A percentile compares a stretch with the other conserved stretches of the same genome.
Conservation (phyloP, 92 coral and sea anemone genomes). For the Galaxea fascicularis region DNA sequence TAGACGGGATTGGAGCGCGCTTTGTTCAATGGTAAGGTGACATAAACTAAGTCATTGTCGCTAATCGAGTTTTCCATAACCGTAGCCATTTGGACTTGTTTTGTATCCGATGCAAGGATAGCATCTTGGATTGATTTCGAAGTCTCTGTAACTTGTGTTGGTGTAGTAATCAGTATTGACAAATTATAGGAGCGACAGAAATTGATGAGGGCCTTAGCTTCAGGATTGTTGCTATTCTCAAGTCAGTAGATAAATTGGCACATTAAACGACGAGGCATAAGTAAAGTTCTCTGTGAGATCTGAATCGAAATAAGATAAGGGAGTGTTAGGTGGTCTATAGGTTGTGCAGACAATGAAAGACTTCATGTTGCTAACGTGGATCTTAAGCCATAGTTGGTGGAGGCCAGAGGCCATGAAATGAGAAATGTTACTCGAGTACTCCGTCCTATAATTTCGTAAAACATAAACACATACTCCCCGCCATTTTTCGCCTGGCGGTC, state of each 20-base stretch:
- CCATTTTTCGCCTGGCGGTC: conserved; percentile 54
- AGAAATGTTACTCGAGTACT: no score
- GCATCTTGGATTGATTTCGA: conserved; percentile 54
- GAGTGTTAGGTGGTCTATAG: conserved; percentile 66
- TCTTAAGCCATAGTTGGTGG: conserved; percentile 65
- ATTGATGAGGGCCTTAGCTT: no score
- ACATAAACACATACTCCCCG: conserved; percentile 52
- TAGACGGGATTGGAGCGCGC: conserved; percentile 38
- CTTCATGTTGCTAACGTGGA: conserved; percentile 57
- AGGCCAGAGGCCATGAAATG: conserved; percentile 43
- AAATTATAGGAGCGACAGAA: conserved; percentile 67
- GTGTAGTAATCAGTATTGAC: conserved; percentile 50
- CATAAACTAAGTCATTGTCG: conserved; percentile 52
- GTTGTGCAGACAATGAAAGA: conserved; percentile 57
- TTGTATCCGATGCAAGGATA: conserved; percentile 56
- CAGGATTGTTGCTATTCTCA: conserved; percentile 21
- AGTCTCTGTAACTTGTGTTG: conserved; percentile 52
- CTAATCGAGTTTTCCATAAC: conserved; percentile 53
- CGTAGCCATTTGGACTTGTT: conserved; percentile 46
- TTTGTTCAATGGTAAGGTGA: conserved; percentile 37
- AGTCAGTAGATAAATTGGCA: conserved; percentile 36
- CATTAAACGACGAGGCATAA: conserved; percentile 22
- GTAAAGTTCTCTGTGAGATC: not conserved
- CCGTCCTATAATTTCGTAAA: conserved; percentile 20
- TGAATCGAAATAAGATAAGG: conserved; percentile 45